phyloP scores from a whole-genome alignment of 2,113 vertebrate species.

The Xiphophorus maculatus region DNA sequence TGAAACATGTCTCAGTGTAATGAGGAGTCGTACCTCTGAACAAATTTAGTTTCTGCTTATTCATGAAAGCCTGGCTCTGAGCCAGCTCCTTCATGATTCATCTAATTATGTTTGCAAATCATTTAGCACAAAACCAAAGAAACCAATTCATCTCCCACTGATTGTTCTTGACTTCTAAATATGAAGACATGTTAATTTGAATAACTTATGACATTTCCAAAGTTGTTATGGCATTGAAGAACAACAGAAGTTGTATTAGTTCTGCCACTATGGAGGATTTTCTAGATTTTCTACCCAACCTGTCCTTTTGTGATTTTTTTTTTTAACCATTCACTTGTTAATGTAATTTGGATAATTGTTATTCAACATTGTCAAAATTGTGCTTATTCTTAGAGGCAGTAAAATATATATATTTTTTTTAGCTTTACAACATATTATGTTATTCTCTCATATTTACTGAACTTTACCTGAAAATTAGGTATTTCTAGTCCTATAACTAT shows the following conservation, averaged over 20 bases:
- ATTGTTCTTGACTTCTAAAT: constrained; percentile 10
- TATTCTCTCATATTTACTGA: too few relatives aligned
- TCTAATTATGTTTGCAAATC: constrained; percentile 45
- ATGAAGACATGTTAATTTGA: constrained; percentile 27
- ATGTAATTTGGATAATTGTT: too few relatives aligned
- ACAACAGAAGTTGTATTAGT: not conserved
- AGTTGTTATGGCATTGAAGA: not conserved
- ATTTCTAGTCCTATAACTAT: too few relatives aligned
- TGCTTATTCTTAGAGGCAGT: too few relatives aligned
- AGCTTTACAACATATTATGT: too few relatives aligned
- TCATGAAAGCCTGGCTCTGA: constrained; percentile 3
- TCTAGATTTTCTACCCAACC: not conserved
- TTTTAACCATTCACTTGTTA: too few relatives aligned
- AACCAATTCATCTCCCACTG: constrained; percentile 23
- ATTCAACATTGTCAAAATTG: too few relatives aligned
- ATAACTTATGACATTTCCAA: constrained; percentile 7
- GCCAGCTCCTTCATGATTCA: constrained; percentile 26
- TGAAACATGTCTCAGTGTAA: constrained; percentile 23
- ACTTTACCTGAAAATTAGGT: too few relatives aligned
- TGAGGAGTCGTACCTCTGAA: constrained; percentile 11
- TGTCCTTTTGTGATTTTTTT: too few relatives aligned
- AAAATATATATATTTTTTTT: too few relatives aligned
- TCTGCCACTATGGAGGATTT: not conserved
- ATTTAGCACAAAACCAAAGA: constrained; percentile 32
- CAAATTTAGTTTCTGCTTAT: constrained; percentile 21